A percentile compares a stretch with the other conserved stretches of the same genome.
phyloP scores from a whole-genome alignment of 2,888 invertebrate genomes.

The Sialis fuliginosa region DNA sequence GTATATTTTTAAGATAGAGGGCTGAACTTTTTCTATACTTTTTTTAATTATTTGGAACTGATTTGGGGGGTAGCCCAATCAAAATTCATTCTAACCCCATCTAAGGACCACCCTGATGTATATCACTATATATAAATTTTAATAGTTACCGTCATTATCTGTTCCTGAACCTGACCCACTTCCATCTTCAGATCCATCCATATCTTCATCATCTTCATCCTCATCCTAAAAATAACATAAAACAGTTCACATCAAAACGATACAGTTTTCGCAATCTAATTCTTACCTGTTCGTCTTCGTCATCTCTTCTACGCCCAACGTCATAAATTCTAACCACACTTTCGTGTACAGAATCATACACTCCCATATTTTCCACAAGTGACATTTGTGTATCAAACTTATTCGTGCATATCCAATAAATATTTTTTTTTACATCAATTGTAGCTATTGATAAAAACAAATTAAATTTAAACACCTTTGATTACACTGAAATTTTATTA shows the following conservation, averaged over 20 bases:
- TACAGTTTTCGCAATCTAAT: too few species aligned
- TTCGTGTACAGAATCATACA: conserved; percentile 71
- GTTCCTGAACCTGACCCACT: conserved; percentile 32
- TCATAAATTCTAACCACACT: conserved; percentile 84
- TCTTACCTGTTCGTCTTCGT: conserved; percentile 69
- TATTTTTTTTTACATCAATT: conserved; percentile 79
- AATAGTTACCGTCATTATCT: conserved; percentile 28
- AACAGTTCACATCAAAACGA: not conserved
- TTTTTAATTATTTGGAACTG: too few species aligned
- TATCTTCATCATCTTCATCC: conserved; percentile 42
- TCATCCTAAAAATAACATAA: conserved; percentile 29
- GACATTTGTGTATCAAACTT: conserved; percentile 74
- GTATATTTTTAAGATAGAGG: too few species aligned
- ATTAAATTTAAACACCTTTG: not conserved
- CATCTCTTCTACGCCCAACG: conserved; percentile 71
- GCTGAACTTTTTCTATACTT: too few species aligned
- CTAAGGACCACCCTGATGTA: too few species aligned
- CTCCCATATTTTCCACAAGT: conserved; percentile 75
- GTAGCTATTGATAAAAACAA: conserved; percentile 45
- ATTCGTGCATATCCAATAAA: conserved; percentile 72
- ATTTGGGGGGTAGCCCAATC: too few species aligned
- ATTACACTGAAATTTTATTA: conserved; percentile 4
- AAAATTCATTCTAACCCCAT: too few species aligned
- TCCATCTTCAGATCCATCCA: conserved; percentile 41
- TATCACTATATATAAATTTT: not conserved